Conservation (phyloP, 2,113 vertebrate genomes). For the Copsychus sechellarum region DNA sequence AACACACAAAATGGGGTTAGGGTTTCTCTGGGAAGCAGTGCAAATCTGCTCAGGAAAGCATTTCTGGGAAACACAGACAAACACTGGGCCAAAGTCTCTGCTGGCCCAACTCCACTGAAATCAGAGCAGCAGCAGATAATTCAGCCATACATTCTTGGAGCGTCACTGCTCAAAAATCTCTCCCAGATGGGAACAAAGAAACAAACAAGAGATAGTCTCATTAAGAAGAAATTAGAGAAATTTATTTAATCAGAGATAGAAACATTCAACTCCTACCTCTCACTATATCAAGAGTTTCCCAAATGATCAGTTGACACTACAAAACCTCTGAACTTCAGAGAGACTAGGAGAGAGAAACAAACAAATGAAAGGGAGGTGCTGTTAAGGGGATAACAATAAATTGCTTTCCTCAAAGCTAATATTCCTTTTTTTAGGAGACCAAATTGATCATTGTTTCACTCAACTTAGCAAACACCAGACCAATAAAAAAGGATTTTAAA, state of each 20-base stretch:
- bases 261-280: background rate
- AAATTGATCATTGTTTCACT: background rate
- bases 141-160: constrained; percentile 24
- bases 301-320: background rate
- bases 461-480: background rate
- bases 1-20: background rate
- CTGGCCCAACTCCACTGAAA: constrained; percentile 44
- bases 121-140: background rate
- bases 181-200: constrained; percentile 5
- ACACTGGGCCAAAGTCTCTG: background rate
- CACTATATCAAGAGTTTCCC: background rate
- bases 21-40: background rate
- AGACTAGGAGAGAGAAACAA: background rate
- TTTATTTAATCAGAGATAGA: constrained; percentile 1
- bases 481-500: background rate
- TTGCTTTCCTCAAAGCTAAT: background rate
- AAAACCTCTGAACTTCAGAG: background rate
- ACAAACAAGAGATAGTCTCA: background rate
- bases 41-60: constrained; percentile 1
- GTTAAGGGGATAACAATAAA: background rate
- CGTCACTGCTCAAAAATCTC: constrained; percentile 44
- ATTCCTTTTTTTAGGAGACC: background rate
- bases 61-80: constrained; percentile 41
- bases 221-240: constrained; percentile 36
- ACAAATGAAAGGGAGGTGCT: background rate